Evolutionary conservation across 2,113 vertebrate genomes (phyloP).

Genomic region (Aplodontia rufa): DNA sequence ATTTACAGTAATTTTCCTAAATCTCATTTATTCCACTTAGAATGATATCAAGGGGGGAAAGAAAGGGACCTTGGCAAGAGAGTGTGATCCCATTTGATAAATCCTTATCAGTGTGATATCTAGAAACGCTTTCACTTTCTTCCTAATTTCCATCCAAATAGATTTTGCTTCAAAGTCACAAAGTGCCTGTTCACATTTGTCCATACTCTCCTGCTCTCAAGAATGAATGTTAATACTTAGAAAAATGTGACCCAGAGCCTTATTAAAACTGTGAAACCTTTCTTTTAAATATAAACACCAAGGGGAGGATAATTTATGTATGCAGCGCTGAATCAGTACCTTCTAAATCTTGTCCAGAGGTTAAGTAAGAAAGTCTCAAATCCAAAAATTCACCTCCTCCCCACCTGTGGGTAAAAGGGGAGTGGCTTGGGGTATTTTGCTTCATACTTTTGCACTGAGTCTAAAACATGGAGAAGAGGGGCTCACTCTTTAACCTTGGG

Average conservation of each 20-base stretch:
- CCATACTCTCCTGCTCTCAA: background rate
- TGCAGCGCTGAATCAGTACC: background rate
- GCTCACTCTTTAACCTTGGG: background rate
- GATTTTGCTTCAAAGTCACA: background rate
- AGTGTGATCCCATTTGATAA: background rate
- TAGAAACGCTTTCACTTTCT: background rate
- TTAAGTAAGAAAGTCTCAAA: background rate
- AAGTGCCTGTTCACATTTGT: background rate
- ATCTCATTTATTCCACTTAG: background rate
- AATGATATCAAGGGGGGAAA: background rate
- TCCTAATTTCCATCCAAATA: background rate
- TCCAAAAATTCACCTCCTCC: background rate
- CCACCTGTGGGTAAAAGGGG: background rate
- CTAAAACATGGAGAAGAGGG: background rate
- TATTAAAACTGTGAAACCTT: background rate
- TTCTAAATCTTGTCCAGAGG: background rate
- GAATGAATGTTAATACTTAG: background rate
- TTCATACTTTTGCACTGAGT: background rate
- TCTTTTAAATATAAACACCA: background rate
- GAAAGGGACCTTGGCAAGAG: background rate
- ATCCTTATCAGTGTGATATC: background rate
- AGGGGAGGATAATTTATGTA: background rate
- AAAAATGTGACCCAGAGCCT: background rate
- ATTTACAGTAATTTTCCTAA: slow-evolving; percentile 19
- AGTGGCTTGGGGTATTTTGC: background rate